phyloP scores from a whole-genome alignment of 92 coral and sea anemone genomes.

The Palythoa heliodiscus region DNA sequence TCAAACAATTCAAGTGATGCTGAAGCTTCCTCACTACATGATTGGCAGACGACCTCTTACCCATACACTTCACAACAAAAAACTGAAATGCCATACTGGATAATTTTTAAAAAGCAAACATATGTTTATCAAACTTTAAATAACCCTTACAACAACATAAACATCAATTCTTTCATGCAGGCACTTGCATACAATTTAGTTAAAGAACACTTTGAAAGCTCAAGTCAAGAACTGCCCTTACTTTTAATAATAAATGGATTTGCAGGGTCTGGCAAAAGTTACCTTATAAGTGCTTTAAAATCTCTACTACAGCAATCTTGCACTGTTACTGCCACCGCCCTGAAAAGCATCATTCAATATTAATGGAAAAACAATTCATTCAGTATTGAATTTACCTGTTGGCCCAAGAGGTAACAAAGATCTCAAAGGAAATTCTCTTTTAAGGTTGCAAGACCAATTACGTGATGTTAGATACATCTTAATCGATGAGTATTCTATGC shows the following conservation, averaged over 20 bases:
- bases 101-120: slow-evolving; percentile 47
- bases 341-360: slow-evolving; percentile 51
- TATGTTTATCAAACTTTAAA: slow-evolving; percentile 28
- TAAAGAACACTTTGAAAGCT: slow-evolving; percentile 14
- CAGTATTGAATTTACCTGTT: slow-evolving; percentile 65
- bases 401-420: slow-evolving; percentile 58
- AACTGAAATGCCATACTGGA: slow-evolving; percentile 54
- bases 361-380: slow-evolving; percentile 59
- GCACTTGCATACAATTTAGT: slow-evolving; percentile 49
- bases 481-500: slow-evolving; percentile 66
- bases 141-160: slow-evolving; percentile 24
- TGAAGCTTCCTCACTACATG: slow-evolving; percentile 42
- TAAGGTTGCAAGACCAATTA: slow-evolving; percentile 50
- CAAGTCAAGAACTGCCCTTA: slow-evolving; percentile 32
- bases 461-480: slow-evolving; percentile 43
- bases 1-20: slow-evolving; percentile 41
- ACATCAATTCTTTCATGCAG: slow-evolving; percentile 40
- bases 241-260: slow-evolving; percentile 45
- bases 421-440: slow-evolving; percentile 57
- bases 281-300: slow-evolving; percentile 40
- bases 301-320: slow-evolving; percentile 36
- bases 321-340: slow-evolving; percentile 47
- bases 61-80: slow-evolving; percentile 49
- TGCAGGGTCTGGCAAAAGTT: slow-evolving; percentile 57
- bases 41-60: slow-evolving; percentile 43